A percentile compares a stretch with the other conserved stretches of the same genome.
phyloP scores from a whole-genome alignment of 2,113 vertebrate species.

The Turdus rufiventris region DNA sequence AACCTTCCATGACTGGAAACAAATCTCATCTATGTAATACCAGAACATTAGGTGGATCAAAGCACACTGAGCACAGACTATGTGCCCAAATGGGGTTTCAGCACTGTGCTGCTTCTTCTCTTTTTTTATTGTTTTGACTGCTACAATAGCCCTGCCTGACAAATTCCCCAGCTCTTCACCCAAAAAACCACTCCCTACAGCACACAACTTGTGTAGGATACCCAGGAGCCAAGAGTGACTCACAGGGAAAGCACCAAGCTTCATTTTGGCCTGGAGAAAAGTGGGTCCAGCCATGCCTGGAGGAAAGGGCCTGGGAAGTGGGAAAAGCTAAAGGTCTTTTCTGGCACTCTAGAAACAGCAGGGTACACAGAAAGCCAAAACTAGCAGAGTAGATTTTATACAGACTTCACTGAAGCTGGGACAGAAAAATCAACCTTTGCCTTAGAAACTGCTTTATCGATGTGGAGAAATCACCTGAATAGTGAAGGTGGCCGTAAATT shows the following conservation, averaged over 20 bases:
- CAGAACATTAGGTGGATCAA: conserved; percentile 12
- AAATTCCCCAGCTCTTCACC: conserved; percentile 68
- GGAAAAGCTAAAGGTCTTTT: conserved; percentile 74
- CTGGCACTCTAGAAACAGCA: conserved; percentile 79
- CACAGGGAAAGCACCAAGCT: conserved; percentile 74
- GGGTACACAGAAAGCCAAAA: conserved; percentile 68
- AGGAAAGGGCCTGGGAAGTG: conserved; percentile 74
- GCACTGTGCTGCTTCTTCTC: conserved; percentile 57
- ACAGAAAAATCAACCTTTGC: background rate
- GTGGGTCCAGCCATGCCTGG: conserved; percentile 69
- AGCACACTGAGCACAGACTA: conserved; percentile 56
- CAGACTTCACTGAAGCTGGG: background rate
- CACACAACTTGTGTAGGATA: conserved; percentile 78
- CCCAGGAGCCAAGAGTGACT: conserved; percentile 70
- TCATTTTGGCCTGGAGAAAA: conserved; percentile 75
- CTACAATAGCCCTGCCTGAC: conserved; percentile 67
- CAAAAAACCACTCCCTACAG: conserved; percentile 66
- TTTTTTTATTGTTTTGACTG: conserved; percentile 47
- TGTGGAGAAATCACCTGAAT: background rate
- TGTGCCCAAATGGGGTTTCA: conserved; percentile 40
- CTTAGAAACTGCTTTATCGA: background rate
- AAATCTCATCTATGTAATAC: conserved; percentile 60
- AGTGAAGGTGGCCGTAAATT: background rate
- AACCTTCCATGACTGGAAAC: conserved; percentile 67
- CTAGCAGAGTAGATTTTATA: conserved; percentile 20